Evolutionary conservation across 2,113 vertebrate genomes (phyloP), one percentile per base, ranked within the genome.

Genomic region (Cyanistes caeruleus): DNA sequence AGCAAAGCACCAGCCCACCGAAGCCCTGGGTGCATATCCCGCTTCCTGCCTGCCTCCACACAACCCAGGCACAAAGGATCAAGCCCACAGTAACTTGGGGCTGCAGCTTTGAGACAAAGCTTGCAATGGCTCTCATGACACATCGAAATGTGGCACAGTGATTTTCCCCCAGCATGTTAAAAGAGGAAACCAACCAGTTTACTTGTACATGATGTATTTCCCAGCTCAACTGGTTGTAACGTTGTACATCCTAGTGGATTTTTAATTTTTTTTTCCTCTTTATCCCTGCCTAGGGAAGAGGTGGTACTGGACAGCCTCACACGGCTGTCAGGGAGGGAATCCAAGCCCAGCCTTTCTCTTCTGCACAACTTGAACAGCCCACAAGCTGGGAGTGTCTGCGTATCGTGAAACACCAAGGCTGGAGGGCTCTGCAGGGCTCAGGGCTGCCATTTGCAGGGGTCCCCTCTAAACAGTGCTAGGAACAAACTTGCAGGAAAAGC

Each of bases 21-120:
- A 16, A 90, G 79, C 83, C 53, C 79, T 37, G 5, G 44, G 30
- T 0, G 0, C 0, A 0, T 1, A 0, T 23, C 64, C 85, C 0
- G 0, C 67, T 55, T 73, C 73, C 85, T 63, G 63, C 39, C 77
- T 73, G 78, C 56, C 55, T 43, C 82, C 56, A 43, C 51, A 14
- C 3, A 0, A 59, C 4, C 7, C 33, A 5, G 33, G 46, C 39
- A 86, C 0, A 0, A 67, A 70, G 43, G 24, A 67, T 22, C 27
- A 28, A 62, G 39, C 17, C 67, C 9, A 23, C 15, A 53, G 43
- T 24, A 64, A 96, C 52, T 4, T 12, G 11, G 31, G 35, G 46
- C 80, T 75, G 48, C 52, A 87, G 56, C 56, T 81, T 3, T 4
- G 22, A 68, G 39, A 77, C 64, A 81, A 65, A 76, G 62, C 17